phyloP scores from a whole-genome alignment of 2,113 vertebrate species.

The Phocoena phocoena region DNA sequence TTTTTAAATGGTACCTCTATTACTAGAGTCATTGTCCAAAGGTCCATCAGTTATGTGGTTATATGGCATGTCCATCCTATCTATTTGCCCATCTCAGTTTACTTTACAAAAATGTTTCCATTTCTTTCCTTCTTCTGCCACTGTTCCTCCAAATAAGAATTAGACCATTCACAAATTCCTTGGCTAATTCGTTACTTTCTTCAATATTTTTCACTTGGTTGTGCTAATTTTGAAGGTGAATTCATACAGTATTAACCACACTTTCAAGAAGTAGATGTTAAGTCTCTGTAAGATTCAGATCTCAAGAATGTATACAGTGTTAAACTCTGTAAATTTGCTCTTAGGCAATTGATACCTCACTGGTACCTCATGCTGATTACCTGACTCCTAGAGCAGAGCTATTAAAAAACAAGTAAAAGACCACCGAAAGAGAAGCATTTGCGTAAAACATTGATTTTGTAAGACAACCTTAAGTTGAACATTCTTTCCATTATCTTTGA shows the following conservation, averaged over 20 bases:
- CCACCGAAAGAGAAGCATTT: not conserved
- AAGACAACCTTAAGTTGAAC: not conserved
- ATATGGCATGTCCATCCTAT: not conserved
- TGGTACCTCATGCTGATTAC: not conserved
- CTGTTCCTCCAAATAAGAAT: not conserved
- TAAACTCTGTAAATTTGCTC: not conserved
- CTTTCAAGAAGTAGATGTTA: not conserved
- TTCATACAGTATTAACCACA: not conserved
- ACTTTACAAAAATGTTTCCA: not conserved
- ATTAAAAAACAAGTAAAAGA: constrained; percentile 19
- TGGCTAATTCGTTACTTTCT: not conserved
- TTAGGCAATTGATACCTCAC: not conserved
- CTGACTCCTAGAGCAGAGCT: not conserved
- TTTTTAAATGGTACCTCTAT: not conserved
- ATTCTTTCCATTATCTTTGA: not conserved
- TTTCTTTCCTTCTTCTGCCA: not conserved
- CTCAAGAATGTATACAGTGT: not conserved
- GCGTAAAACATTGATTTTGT: not conserved
- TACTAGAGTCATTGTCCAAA: not conserved
- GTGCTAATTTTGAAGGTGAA: not conserved
- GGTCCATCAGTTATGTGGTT: not conserved
- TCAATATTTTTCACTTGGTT: not conserved
- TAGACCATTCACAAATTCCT: not conserved
- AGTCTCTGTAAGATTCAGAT: not conserved
- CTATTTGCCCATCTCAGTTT: not conserved